These are phyloP conservation scores for Nomada lathburiana DNA, from an alignment of 2,888 invertebrate species.

Conservation along the genomic window DNA sequence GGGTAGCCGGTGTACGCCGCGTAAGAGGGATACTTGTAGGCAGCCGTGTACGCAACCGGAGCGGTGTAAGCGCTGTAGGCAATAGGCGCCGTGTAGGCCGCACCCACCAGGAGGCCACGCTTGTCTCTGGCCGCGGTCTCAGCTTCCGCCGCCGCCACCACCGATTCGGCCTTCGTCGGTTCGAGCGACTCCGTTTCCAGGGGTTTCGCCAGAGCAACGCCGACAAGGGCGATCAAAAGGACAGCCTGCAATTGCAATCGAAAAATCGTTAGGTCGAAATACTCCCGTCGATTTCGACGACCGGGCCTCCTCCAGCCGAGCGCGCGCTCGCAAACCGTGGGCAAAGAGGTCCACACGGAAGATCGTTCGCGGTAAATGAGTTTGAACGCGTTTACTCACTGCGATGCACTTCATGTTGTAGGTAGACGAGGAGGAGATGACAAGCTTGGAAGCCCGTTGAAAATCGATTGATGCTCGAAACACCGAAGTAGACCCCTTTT, in stretches of 20 bases:
- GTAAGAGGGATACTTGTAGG: conserved; percentile 73
- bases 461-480: conserved; percentile 77
- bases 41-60: conserved; percentile 75
- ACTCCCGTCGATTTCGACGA: neutral
- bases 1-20: conserved; percentile 71
- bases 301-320: too few relatives aligned
- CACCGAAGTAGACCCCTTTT: conserved; percentile 71
- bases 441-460: conserved; percentile 67
- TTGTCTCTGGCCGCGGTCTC: conserved; percentile 73
- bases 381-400: conserved; percentile 72
- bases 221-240: conserved; percentile 74
- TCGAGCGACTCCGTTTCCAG: conserved; percentile 76
- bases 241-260: conserved; percentile 65
- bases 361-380: neutral
- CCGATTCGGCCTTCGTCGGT: conserved; percentile 67
- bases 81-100: conserved; percentile 78
- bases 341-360: neutral
- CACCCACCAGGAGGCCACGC: conserved; percentile 75
- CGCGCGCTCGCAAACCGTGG: too few relatives aligned
- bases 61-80: conserved; percentile 78
- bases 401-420: conserved; percentile 80
- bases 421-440: conserved; percentile 54
- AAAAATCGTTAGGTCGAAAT: neutral
- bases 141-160: conserved; percentile 46
- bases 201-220: conserved; percentile 75